Conservation (phyloP, 1,140 invertebrate genomes). For the Bathynomus jamesi region DNA sequence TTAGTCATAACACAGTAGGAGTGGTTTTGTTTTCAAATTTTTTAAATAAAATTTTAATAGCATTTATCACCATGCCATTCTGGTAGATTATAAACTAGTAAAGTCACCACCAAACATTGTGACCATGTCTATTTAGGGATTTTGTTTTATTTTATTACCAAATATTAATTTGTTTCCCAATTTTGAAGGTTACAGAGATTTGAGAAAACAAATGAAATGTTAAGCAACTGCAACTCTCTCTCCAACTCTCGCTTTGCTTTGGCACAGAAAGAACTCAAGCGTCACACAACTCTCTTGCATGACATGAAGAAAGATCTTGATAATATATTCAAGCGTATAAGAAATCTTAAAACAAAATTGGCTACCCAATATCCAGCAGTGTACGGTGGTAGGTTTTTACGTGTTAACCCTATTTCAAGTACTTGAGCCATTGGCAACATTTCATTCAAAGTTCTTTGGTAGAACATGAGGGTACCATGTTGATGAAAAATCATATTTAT, state of each 20-base stretch:
- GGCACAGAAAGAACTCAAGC: conserved; percentile 76
- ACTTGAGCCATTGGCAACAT: too few species aligned
- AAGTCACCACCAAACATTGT: neutral
- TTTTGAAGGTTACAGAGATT: conserved; percentile 78
- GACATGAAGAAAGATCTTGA: conserved; percentile 59
- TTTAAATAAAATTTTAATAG: neutral
- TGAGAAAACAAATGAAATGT: conserved; percentile 96
- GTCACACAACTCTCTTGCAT: conserved; percentile 67
- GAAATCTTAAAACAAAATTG: conserved; percentile 70
- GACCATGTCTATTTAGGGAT: too few species aligned
- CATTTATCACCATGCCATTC: neutral
- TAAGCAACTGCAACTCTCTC: conserved; percentile 86
- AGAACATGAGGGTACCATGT: too few species aligned
- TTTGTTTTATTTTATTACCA: too few species aligned
- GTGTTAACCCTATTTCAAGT: too few species aligned
- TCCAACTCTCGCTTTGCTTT: conserved; percentile 69
- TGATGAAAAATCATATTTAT: too few species aligned
- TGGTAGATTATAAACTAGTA: neutral
- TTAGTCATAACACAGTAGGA: too few species aligned
- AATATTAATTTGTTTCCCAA: too few species aligned
- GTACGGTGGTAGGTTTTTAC: conserved; percentile 51
- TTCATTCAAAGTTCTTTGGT: too few species aligned
- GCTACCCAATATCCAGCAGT: conserved; percentile 76
- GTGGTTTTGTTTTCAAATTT: too few species aligned
- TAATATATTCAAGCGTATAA: conserved; percentile 52